Evolutionary conservation across 1,140 invertebrate species (phyloP).

Genomic region (Trichonephila inaurata): DNA sequence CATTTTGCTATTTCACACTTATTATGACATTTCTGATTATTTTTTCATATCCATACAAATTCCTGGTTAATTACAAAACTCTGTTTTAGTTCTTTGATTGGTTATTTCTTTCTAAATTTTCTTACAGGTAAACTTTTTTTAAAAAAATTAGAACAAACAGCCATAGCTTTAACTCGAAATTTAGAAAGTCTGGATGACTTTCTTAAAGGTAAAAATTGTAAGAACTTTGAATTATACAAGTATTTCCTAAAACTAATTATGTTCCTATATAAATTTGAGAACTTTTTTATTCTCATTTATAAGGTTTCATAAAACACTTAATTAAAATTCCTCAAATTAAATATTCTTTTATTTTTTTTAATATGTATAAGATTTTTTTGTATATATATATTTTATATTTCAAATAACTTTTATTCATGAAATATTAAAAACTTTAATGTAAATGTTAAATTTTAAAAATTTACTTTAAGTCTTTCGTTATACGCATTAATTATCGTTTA

Average conservation of each 20-base stretch:
- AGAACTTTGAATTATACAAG: not conserved
- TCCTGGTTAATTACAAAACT: not conserved
- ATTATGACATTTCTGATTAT: no score
- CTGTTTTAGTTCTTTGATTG: not conserved
- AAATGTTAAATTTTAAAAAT: no score
- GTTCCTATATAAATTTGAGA: not conserved
- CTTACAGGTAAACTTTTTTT: not conserved
- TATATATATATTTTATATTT: not conserved
- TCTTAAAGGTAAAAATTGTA: not conserved
- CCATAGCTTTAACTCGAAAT: not conserved
- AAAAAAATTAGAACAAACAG: not conserved
- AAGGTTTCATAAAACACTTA: not conserved
- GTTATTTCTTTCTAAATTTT: not conserved
- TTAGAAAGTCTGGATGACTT: not conserved
- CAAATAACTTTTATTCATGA: not conserved
- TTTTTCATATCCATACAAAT: not conserved
- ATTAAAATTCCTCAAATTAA: not conserved
- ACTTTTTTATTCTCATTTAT: no score
- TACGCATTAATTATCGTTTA: no score
- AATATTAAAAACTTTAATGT: no score
- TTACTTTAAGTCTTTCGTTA: no score
- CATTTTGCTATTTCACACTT: no score
- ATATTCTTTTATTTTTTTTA: not conserved
- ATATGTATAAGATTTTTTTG: not conserved
- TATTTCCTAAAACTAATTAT: not conserved